Evolutionary conservation across 2,888 invertebrate genomes (phyloP).

Genomic region (Drosophila macrospina): DNA sequence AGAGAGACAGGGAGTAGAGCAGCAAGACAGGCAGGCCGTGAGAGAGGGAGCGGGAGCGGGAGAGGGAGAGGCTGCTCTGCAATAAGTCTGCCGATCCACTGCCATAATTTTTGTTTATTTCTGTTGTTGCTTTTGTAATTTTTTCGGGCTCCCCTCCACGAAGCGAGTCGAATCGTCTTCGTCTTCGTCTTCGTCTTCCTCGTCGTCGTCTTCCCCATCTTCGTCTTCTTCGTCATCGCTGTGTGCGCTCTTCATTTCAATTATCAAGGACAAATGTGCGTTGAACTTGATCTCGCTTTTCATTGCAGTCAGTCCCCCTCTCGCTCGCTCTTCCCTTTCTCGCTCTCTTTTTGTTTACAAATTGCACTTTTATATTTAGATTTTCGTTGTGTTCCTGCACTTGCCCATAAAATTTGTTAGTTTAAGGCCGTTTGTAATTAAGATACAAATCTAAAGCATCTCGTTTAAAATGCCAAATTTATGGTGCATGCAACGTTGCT

Average conservation of each 20-base stretch:
- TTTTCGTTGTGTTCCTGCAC: constrained; percentile 37
- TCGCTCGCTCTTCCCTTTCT: constrained; percentile 30
- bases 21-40: neutral
- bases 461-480: constrained; percentile 72
- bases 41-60: neutral
- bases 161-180: neutral
- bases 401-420: constrained; percentile 69
- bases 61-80: constrained; percentile 37
- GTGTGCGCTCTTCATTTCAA: constrained; percentile 58
- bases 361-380: constrained; percentile 68
- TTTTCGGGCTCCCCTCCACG: constrained; percentile 67
- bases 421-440: constrained; percentile 68
- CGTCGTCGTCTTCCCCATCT: neutral
- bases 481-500: constrained; percentile 46
- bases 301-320: constrained; percentile 39
- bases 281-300: constrained; percentile 81
- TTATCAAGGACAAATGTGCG: constrained; percentile 82
- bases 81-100: constrained; percentile 81
- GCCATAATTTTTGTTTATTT: constrained; percentile 80
- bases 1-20: neutral
- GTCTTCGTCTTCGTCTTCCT: too few species aligned
- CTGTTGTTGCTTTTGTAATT: constrained; percentile 42
- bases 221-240: constrained; percentile 3
- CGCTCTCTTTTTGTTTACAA: constrained; percentile 61
- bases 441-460: constrained; percentile 63